A percentile compares a stretch with the other conserved stretches of the same genome.
Evolutionary conservation across 2,888 invertebrate species (phyloP).

Genomic region (Xestia xanthographa): DNA sequence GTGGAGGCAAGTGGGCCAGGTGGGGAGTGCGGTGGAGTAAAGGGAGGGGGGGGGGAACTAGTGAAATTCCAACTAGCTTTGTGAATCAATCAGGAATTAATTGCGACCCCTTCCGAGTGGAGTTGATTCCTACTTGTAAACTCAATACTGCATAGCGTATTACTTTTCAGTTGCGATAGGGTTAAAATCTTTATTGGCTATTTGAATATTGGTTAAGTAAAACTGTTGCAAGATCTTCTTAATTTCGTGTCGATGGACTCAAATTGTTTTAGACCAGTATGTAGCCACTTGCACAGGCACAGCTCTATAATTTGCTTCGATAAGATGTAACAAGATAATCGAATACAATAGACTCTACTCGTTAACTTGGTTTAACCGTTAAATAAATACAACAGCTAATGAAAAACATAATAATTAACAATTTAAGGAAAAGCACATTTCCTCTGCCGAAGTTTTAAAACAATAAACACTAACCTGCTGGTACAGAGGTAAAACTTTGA

Average conservation of each 20-base stretch:
- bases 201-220: background rate
- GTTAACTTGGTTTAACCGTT: too few species aligned
- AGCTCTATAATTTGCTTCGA: too few species aligned
- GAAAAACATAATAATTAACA: background rate
- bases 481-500: background rate
- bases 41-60: constrained; percentile 63
- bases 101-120: constrained; percentile 80
- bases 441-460: background rate
- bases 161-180: constrained; percentile 54
- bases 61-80: constrained; percentile 85
- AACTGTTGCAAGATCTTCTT: too few species aligned
- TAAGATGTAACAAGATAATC: too few species aligned
- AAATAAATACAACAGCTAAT: background rate
- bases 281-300: too few species aligned
- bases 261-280: too few species aligned
- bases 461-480: background rate
- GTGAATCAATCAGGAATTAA: constrained; percentile 88
- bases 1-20: constrained; percentile 75
- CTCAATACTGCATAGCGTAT: constrained; percentile 66
- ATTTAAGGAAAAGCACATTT: background rate
- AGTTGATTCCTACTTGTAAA: constrained; percentile 74
- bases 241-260: too few species aligned
- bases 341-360: too few species aligned
- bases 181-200: constrained; percentile 25
- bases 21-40: constrained; percentile 56